phyloP scores from a whole-genome alignment of 1,140 invertebrate species.

The Drosophila kohkoa region DNA sequence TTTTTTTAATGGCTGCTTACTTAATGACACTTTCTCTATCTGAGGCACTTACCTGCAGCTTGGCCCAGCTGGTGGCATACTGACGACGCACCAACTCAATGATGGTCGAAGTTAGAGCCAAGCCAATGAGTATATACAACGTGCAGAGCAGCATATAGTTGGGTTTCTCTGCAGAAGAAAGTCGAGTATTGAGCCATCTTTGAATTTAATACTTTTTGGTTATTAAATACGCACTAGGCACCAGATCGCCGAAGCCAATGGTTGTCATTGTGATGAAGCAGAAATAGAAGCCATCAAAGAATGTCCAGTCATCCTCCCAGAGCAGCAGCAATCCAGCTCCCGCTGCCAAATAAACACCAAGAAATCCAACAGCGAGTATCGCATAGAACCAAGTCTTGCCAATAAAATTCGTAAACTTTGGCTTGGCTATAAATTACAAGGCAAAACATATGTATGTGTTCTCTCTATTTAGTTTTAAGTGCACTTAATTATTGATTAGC shows the following conservation, averaged over 20 bases:
- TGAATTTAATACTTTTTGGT: not conserved
- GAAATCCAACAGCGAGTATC: constrained; percentile 89
- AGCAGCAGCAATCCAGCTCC: constrained; percentile 90
- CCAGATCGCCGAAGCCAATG: constrained; percentile 96
- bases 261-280: constrained; percentile 98
- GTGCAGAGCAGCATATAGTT: constrained; percentile 96
- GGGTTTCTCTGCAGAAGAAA: constrained; percentile 88
- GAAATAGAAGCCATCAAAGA: constrained; percentile 97
- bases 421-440: constrained; percentile 53
- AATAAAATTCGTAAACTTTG: constrained; percentile 83
- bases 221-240: constrained; percentile 90
- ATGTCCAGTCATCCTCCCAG: constrained; percentile 95
- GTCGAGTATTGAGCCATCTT: not conserved
- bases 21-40: not conserved
- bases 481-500: too few species aligned
- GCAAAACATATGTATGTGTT: not conserved
- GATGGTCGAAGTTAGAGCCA: constrained; percentile 97
- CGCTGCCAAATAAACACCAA: constrained; percentile 91
- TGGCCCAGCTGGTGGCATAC: constrained; percentile 94
- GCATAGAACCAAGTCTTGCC: constrained; percentile 88
- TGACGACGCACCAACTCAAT: constrained; percentile 95
- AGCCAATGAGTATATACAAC: constrained; percentile 95
- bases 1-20: not conserved
- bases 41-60: constrained; percentile 85
- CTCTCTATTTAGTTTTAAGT: not conserved